Evolutionary conservation across 2,888 invertebrate species (phyloP), one percentile per base, ranked within the genome.

Genomic region (Drosophila atroscutellata): DNA sequence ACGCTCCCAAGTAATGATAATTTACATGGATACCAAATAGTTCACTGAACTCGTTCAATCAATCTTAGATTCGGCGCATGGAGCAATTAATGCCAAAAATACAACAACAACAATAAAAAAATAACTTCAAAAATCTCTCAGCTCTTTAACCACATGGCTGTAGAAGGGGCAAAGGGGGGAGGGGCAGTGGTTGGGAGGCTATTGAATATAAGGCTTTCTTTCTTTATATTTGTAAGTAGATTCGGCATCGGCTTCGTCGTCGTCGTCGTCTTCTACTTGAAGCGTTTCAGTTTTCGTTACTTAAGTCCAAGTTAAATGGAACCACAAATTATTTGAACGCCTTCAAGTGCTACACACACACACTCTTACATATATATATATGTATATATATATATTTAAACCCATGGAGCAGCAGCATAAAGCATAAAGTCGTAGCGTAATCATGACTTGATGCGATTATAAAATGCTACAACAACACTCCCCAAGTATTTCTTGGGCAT

Each of bases 401-500:
- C 30, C 55, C 20, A 49, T 47, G 51, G 52, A 55, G 52, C 32
- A 54, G 30, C 55, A 71, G 57, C 30, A 52, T 58, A 50, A 66
- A 60, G 70, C 69, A 71, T 76, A 80, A 86, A 86, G 85, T 84
- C 81, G 72, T 83, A 86, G 80, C 76, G 79, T 88, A 88, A 88
- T 90, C 88, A 88, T 88, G 88, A 88, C 88, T 88, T 88, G 88
- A 88, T 88, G 88, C 90, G 88, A 88, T 88, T 88, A 88, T 84
- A 89, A 84, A 86, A 86, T 72, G 68, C 71, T 67, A 66, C 63
- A 75, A 68, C 74, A 76, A 55, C 54, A 76, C 62, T 63, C 30
- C 54, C 62, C 20, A 63, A 79, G 68, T 52, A 65, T 65, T 52
- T 63, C 32, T 54, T 51, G 57, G 54, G 59, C 55, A 82, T 70